phyloP scores from a whole-genome alignment of 1,140 invertebrate genomes.

The Bombyx mori region ASM3026992v2 NC_085120.1:7276501-7277000 shows the following conservation, averaged over 20 bases:
- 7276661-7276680: not conserved
- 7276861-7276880: slow-evolving; percentile 36
- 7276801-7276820: not conserved
- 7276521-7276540: too few species aligned
- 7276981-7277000: slow-evolving; percentile 50
- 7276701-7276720: too few species aligned
- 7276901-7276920: slow-evolving; percentile 39
- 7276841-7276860: not conserved
- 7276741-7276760: not conserved
- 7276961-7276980: slow-evolving; percentile 19
- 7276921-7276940: slow-evolving; percentile 35
- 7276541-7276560: too few species aligned
- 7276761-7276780: not conserved
- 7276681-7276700: too few species aligned
- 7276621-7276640: too few species aligned
- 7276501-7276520: too few species aligned
- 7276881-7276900: slow-evolving; percentile 35
- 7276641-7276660: not conserved
- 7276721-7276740: not conserved
- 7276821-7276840: not conserved
- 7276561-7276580: too few species aligned
- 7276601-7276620: too few species aligned
- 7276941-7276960: slow-evolving; percentile 21
- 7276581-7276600: too few species aligned
- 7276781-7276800: not conserved